phyloP scores from a whole-genome alignment of 2,113 vertebrate species.

The Crotalus viridis region DNA sequence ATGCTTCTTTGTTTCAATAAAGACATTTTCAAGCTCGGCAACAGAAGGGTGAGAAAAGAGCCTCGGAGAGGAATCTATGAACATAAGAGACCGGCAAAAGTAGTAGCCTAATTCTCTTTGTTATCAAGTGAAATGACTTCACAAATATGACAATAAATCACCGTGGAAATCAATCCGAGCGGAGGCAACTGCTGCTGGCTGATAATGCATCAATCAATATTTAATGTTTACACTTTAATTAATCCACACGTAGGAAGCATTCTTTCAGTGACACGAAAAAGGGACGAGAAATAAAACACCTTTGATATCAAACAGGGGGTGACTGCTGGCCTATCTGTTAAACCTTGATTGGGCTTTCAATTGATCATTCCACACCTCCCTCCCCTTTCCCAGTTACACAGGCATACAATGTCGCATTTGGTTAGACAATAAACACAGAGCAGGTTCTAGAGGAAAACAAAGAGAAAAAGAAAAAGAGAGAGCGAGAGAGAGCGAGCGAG shows the following conservation, averaged over 20 bases:
- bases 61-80: constrained; percentile 55
- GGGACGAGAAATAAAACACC: constrained; percentile 91
- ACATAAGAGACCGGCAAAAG: constrained; percentile 58
- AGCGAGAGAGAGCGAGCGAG: neutral
- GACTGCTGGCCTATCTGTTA: constrained; percentile 72
- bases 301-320: constrained; percentile 85
- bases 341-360: constrained; percentile 74
- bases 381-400: constrained; percentile 39
- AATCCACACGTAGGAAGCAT: constrained; percentile 95
- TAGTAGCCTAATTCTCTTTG: constrained; percentile 92
- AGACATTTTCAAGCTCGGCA: constrained; percentile 36
- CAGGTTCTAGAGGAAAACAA: neutral
- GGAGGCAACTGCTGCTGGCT: constrained; percentile 95
- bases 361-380: constrained; percentile 69
- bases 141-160: constrained; percentile 99
- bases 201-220: constrained; percentile 99
- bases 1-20: neutral
- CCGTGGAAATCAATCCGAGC: constrained; percentile 93
- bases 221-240: constrained; percentile 99
- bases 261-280: constrained; percentile 95
- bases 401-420: constrained; percentile 61
- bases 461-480: neutral
- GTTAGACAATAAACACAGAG: constrained; percentile 48
- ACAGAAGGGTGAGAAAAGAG: neutral
- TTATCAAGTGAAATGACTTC: constrained; percentile 99